phyloP scores from a whole-genome alignment of 2,797 vertebrate species.

The Poliocrania exsul region DNA sequence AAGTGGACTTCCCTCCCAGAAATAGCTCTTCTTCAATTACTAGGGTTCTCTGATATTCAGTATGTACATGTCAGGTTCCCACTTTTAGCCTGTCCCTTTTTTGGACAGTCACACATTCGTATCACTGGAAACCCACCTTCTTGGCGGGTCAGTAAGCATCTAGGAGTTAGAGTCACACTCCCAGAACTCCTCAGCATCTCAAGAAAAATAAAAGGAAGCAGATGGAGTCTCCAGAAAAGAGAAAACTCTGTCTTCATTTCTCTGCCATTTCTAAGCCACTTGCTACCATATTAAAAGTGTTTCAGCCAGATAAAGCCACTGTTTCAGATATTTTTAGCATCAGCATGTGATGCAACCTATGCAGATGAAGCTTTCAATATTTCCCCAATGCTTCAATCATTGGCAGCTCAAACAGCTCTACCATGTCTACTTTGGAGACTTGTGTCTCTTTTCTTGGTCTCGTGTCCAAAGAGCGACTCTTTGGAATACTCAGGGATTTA shows the following conservation, averaged over 20 bases:
- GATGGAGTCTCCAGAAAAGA: background rate
- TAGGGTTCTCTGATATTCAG: background rate
- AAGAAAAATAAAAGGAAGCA: background rate
- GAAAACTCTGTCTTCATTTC: background rate
- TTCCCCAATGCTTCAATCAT: background rate
- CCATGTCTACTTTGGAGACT: background rate
- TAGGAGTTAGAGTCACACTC: background rate
- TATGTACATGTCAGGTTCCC: background rate
- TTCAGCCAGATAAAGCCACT: background rate
- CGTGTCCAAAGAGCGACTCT: background rate
- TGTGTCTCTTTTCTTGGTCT: background rate
- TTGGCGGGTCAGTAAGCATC: background rate
- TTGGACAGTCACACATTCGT: background rate
- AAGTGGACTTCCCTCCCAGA: background rate
- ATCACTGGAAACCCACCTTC: accelerated
- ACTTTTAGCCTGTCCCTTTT: background rate
- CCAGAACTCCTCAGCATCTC: background rate
- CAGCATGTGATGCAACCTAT: background rate
- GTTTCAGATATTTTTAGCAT: background rate
- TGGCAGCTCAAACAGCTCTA: background rate
- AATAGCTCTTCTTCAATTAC: background rate
- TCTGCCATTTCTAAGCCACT: background rate
- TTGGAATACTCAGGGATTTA: background rate
- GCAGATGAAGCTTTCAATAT: background rate
- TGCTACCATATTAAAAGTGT: background rate